Base-by-base conservation (phyloP, 2,113 vertebrate genomes). In the Chaenocephalus aceratus region DNA sequence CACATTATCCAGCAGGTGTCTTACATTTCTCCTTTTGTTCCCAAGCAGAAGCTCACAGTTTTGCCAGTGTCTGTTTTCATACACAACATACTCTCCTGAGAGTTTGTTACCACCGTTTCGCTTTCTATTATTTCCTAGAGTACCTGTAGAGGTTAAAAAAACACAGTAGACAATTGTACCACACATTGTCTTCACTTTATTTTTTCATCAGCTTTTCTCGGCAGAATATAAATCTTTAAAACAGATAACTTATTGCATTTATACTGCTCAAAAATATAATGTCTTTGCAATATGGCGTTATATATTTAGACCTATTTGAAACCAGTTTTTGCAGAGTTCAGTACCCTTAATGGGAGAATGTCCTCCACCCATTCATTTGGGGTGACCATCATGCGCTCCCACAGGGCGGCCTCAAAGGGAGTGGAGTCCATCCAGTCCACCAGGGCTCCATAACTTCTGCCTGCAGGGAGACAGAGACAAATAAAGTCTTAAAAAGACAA, bases 361-460 rank as follows among this genome's bases (percentile, higher is more conserved):
- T 94, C 96, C 92, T 98, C 97, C 63, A 96, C 77, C 97, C 98
- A 99, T 8, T 95, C 96, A 77, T 96, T 97, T 0, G 97, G 97
- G 0, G 93, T 93, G 0, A 94, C 93, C 44, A 96, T 96, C 97
- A 98, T 98, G 80, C 95, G 96, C 64, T 97, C 93, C 98, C 98
- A 99, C 46, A 99, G 92, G 16, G 90, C 93, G 45, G 88, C 93
- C 93, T 99, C 98, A 2, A 93, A 94, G 34, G 93, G 85, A 44
- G 93, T 96, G 0, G 98, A 99, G 85, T 99, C 98, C 98, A 99
- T 99, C 98, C 98, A 99, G 67, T 97, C 96, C 76, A 99, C 98
- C 30, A 66, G 58, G 6, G 94, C 94, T 18, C 97, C 97, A 34
- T 98, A 99, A 88, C 97, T 99, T 91, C 90, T 95, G 3, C 98